Base-by-base conservation (phyloP, 1,140 invertebrate genomes). In the Lutraria rhynchaena region DNA sequence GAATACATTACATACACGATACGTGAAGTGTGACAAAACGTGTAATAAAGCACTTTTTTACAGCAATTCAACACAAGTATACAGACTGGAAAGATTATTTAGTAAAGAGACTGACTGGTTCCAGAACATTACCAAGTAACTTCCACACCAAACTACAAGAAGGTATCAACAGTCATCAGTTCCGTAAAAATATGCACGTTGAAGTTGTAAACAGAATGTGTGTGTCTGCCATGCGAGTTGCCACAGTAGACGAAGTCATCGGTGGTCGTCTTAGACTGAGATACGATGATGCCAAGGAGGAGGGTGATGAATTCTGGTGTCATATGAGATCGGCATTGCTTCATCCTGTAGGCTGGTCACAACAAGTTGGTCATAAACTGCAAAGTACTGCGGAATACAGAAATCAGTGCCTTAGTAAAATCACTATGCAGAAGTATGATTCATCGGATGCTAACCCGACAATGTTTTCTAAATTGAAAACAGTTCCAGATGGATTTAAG, bases 121-220 rank as follows among this genome's bases (percentile, higher is more conserved):
- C 97, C 22, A 93, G 97, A 77, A 99, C 98, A 19, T 93, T 99
- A 70, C 97, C 98, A 3, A 96, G 96, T 17, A 97, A 97, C 92
- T 99, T 98, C 93, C 96, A 96, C 87, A 95, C 94, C 86, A 98
- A 98, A 94, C 95, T 98, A 80, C 49, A 81, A 35, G 92, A 93
- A 29, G 83, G 88, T 37, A 84, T 92, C 19, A 85, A 88, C 33
- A 88, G 86, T 46, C 87, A 89, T 70, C 88, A 87, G 44, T 88
- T 93, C 67, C 93, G 93, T 78, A 93, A 95, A 84, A 96, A 96
- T 46, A 94, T 97, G 86, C 95, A 96, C 90, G 94, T 99, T 84
- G 98, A 99, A 94, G 97, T 98, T 22, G 97, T 99, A 1, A 97
- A 99, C 92, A 99, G 99, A 90, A 98, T 98, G 93, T 94, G 96